phyloP scores from a whole-genome alignment of 2,888 invertebrate genomes.

The Perizoma affinitatum region DNA sequence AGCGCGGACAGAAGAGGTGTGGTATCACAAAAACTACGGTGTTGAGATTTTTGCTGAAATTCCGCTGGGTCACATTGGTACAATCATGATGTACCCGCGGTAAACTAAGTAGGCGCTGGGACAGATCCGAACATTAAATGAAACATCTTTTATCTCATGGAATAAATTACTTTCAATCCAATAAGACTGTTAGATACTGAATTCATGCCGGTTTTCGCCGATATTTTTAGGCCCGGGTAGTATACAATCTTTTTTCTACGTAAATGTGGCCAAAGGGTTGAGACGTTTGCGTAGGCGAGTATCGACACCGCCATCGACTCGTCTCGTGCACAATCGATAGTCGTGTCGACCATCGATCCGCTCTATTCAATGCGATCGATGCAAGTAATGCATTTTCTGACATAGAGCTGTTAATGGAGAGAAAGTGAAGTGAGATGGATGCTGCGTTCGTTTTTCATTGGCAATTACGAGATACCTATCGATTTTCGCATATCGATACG shows the following conservation, averaged over 20 bases:
- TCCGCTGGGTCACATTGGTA: too few species aligned
- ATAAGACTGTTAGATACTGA: too few species aligned
- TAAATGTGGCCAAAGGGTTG: constrained; percentile 33
- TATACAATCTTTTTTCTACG: neutral
- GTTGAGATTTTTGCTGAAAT: too few species aligned
- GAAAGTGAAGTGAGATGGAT: constrained; percentile 30
- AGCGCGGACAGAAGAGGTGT: too few species aligned
- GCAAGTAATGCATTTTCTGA: constrained; percentile 33
- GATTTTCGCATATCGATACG: constrained; percentile 24
- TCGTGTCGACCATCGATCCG: constrained; percentile 69
- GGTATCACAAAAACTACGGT: too few species aligned
- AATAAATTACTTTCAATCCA: too few species aligned
- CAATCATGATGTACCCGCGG: too few species aligned
- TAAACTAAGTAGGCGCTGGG: too few species aligned
- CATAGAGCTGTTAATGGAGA: constrained; percentile 34
- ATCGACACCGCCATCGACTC: constrained; percentile 62
- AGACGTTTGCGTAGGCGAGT: constrained; percentile 60
- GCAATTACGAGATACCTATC: constrained; percentile 12
- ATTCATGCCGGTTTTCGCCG: neutral
- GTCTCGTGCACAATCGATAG: constrained; percentile 61
- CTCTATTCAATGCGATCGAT: constrained; percentile 43
- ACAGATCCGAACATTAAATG: too few species aligned
- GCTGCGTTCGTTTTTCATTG: constrained; percentile 17
- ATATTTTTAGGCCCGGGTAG: neutral
- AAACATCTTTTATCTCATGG: too few species aligned